phyloP scores from a whole-genome alignment of 2,113 vertebrate genomes.

The human region GRCh38 chr13:70059001-70059500 shows the following conservation, averaged over 20 bases:
- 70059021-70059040: no score
- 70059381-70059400: neutral
- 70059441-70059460: neutral
- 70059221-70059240: neutral
- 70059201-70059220: neutral
- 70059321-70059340: neutral
- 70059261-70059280: neutral
- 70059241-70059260: neutral
- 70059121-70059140: no score
- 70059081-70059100: no score
- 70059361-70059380: neutral
- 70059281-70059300: neutral
- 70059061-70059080: no score
- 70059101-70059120: no score
- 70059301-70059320: accelerated
- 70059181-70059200: neutral
- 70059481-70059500: no score
- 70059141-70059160: neutral
- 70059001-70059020: no score
- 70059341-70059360: neutral
- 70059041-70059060: no score
- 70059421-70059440: neutral
- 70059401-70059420: neutral
- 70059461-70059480: neutral
- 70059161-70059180: neutral